phyloP scores from a whole-genome alignment of 1,140 invertebrate genomes.

The Marisa cornuarietis region DNA sequence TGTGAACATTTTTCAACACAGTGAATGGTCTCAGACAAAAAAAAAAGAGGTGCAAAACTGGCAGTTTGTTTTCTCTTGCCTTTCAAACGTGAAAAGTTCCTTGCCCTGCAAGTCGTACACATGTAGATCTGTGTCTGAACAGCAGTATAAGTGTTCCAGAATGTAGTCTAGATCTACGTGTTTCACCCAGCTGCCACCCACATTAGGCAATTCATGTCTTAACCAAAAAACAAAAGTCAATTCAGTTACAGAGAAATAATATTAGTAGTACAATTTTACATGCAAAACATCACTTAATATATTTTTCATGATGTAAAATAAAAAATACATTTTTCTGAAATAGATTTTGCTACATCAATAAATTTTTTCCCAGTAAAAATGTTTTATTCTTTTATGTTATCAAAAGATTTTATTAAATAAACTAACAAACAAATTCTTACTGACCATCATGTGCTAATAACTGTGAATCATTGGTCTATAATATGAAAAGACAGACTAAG shows the following conservation, averaged over 20 bases:
- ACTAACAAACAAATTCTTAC: too few species aligned
- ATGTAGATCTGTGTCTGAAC: conserved; percentile 62
- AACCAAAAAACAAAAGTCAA: conserved; percentile 4
- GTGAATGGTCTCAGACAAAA: too few species aligned
- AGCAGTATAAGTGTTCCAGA: conserved; percentile 63
- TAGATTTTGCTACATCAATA: background rate
- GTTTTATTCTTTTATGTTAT: background rate
- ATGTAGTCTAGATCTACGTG: conserved; percentile 59
- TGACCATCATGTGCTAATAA: too few species aligned
- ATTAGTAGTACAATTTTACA: background rate
- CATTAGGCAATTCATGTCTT: conserved; percentile 53
- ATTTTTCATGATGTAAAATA: background rate
- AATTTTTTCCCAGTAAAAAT: background rate
- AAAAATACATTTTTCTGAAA: background rate
- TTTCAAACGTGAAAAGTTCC: conserved; percentile 54
- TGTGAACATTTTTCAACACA: too few species aligned
- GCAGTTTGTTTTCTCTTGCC: conserved; percentile 31
- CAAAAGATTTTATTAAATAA: too few species aligned
- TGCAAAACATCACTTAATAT: background rate
- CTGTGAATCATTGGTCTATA: too few species aligned
- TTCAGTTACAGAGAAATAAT: background rate
- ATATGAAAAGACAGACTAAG: too few species aligned
- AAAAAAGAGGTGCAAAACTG: too few species aligned
- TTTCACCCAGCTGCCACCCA: conserved; percentile 65
- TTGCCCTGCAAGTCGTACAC: conserved; percentile 62